A percentile compares a stretch with the other conserved stretches of the same genome.
Conservation (phyloP, 2,113 vertebrate genomes). For the Vombatus ursinus region DNA sequence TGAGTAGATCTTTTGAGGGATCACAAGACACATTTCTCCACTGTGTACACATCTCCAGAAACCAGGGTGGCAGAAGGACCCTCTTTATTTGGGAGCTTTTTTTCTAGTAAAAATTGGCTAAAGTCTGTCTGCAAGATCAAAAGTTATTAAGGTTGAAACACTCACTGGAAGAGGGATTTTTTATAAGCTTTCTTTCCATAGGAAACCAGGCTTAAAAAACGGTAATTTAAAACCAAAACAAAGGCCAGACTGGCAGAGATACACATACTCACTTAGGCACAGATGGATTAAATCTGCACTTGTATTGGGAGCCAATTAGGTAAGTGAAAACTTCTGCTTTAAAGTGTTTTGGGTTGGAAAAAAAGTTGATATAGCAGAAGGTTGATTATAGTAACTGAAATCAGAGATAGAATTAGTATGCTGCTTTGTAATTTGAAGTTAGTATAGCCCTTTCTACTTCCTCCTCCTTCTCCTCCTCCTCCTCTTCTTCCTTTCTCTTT, state of each 20-base stretch:
- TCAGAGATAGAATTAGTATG: conserved; percentile 51
- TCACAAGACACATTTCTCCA: background rate
- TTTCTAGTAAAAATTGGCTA: conserved; percentile 29
- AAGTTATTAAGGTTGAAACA: conserved; percentile 58
- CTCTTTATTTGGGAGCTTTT: conserved; percentile 32
- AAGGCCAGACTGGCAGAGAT: conserved; percentile 55
- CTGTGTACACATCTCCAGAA: background rate
- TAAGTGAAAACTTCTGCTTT: conserved; percentile 68
- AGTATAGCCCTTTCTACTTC: background rate
- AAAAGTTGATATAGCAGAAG: conserved; percentile 64
- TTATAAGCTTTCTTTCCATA: conserved; percentile 52
- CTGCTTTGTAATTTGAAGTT: conserved; percentile 47
- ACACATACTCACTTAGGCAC: conserved; percentile 44
- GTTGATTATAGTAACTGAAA: conserved; percentile 61
- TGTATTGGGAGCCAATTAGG: conserved; percentile 61
- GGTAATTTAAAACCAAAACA: conserved; percentile 59
- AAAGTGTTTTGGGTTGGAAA: conserved; percentile 43
- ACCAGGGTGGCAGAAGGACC: background rate
- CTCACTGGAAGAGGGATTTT: conserved; percentile 37
- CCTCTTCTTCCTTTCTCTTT: background rate
- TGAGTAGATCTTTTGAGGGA: background rate
- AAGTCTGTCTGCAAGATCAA: conserved; percentile 43
- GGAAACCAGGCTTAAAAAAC: conserved; percentile 52
- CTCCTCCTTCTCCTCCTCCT: background rate
- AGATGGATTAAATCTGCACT: conserved; percentile 65